These are phyloP conservation scores for Pteropus rufus DNA, from an alignment of 2,797 vertebrate species.

Conservation along the genomic window DNA sequence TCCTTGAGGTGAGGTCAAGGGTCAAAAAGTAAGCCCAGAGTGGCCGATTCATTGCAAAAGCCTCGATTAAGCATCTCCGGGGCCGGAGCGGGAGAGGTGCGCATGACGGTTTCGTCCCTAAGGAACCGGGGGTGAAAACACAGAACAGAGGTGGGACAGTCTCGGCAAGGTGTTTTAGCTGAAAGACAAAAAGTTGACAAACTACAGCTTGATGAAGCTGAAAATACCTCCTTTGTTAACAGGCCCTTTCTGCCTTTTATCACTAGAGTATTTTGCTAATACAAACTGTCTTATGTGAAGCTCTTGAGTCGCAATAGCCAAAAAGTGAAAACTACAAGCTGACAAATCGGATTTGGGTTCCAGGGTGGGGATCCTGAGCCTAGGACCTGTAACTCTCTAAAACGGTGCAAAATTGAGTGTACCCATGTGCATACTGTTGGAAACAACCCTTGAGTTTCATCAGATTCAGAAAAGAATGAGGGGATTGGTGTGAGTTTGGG, in stretches of 20 bases:
- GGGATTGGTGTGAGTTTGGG: not conserved
- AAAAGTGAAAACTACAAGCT: not conserved
- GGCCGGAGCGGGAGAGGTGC: too few relatives aligned
- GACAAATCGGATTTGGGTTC: not conserved
- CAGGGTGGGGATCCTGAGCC: not conserved
- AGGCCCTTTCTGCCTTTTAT: not conserved
- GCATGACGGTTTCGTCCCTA: not conserved
- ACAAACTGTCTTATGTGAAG: not conserved
- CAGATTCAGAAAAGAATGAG: not conserved
- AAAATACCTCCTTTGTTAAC: not conserved
- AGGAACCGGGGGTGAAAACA: not conserved
- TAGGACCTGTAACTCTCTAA: not conserved
- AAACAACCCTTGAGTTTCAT: not conserved
- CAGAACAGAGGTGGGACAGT: not conserved
- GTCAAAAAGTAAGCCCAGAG: slow-evolving; percentile 39
- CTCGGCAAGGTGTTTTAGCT: not conserved
- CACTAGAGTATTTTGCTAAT: not conserved
- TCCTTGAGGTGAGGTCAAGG: not conserved
- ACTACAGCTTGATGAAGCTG: not conserved
- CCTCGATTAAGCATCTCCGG: not conserved
- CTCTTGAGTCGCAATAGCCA: not conserved
- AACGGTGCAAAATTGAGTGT: not conserved
- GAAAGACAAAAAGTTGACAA: not conserved
- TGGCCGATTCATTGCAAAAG: not conserved
- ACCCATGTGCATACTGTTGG: not conserved